Base-by-base conservation (phyloP, 2,888 invertebrate species). In the Eledona agricola region DNA sequence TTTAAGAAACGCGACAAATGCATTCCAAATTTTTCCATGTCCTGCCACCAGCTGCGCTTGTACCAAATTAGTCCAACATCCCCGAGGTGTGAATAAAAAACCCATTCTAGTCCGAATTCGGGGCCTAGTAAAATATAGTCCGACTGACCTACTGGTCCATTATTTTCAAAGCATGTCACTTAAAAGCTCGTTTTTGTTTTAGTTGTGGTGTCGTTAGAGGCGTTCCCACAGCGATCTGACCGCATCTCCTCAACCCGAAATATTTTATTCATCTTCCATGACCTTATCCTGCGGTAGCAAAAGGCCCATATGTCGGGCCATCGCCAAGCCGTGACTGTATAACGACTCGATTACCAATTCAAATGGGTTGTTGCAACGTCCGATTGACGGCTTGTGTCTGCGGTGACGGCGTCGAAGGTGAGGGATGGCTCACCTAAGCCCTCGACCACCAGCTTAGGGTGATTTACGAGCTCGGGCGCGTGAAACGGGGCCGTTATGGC, bases 381-480 rank as follows among this genome's bases (percentile, higher is more conserved):
- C 49, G 49, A 49, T 49, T 53, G 53, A 53, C 42, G 43, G 42
- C 7, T 15, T 29, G 47, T 38, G 49, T 49, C 49, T 29, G 31
- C 49, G 46, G 40, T 37, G 52, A 35, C 19, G 31, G 25, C 28
- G 31, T 31, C 37, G 13, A 22, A n/a, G 25, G 17, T 16, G 31
- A 20, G 13, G 25, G 13, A 17, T 34, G 5, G 10, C 22, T 35
- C 11, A 19, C 9, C 20, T 10, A 19, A 9, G 9, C 6, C 51
- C 31, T 10, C 37, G n/a, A 10, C 29, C 12, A 16, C 13, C 31
- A 31, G 17, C 45, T 43, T 42, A 54, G 59, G 63, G 66, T 71
- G 69, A 72, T 72, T 72, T 71, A 71, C 64, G 69, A 61, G 57
- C 55, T 37, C 31, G 52, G 34, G 60, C 61, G 70, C 71, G 71